These are phyloP conservation scores for Danio tinwini DNA, from an alignment of 2,797 vertebrate genomes.

Conservation along the genomic window DNA sequence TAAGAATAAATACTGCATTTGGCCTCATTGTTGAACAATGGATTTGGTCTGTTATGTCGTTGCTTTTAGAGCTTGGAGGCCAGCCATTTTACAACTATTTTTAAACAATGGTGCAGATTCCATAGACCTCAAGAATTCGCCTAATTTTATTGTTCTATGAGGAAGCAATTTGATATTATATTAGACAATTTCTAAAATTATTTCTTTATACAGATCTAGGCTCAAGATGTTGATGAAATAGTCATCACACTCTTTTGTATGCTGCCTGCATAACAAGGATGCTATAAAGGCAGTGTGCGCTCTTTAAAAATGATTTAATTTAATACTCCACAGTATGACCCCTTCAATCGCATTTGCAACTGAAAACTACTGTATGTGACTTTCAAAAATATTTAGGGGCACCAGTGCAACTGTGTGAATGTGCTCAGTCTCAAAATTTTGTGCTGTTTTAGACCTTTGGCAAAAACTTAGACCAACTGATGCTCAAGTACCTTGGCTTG, in stretches of 20 bases:
- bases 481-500: too few species aligned
- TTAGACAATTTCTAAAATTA: not conserved
- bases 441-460: too few species aligned
- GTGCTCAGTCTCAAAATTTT: too few species aligned
- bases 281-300: not conserved
- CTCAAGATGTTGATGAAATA: not conserved
- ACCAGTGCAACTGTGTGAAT: too few species aligned
- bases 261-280: slow-evolving; percentile 33
- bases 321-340: too few species aligned
- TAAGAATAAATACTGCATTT: slow-evolving; percentile 53
- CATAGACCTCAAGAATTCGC: slow-evolving; percentile 51
- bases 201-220: not conserved
- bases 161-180: slow-evolving; percentile 54
- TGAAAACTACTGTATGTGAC: too few species aligned
- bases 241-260: slow-evolving; percentile 28
- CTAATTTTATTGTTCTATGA: slow-evolving; percentile 72
- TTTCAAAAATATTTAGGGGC: too few species aligned
- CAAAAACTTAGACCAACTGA: too few species aligned
- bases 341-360: too few species aligned
- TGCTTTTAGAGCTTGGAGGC: slow-evolving; percentile 60
- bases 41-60: slow-evolving; percentile 69
- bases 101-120: slow-evolving; percentile 76
- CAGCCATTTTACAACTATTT: slow-evolving; percentile 70
- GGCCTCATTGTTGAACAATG: slow-evolving; percentile 67
- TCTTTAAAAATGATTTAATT: not conserved